Evolutionary conservation across 2,797 vertebrate species (phyloP).

Genomic region (Carapus acus): DNA sequence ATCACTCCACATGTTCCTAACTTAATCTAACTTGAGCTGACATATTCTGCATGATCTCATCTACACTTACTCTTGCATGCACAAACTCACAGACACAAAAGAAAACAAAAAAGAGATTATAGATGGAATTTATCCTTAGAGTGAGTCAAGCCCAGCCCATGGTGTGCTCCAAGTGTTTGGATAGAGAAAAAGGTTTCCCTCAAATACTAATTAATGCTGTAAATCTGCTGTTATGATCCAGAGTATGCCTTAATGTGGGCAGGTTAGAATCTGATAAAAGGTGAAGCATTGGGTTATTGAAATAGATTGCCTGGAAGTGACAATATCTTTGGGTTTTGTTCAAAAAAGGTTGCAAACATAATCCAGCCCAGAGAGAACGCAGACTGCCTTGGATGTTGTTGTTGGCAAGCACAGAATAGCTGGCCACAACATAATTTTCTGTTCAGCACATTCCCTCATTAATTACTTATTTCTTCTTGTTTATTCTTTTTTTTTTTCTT

Average conservation of each 20-base stretch:
- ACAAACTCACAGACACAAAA: slow-evolving; percentile 1
- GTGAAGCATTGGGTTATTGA: slow-evolving; percentile 29
- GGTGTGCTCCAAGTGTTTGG: slow-evolving; percentile 10
- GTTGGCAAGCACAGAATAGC: slow-evolving; percentile 51
- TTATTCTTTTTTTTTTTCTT: slow-evolving; percentile 11
- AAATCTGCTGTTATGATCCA: slow-evolving; percentile 43
- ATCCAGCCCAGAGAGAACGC: slow-evolving; percentile 52
- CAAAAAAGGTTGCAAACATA: slow-evolving; percentile 57
- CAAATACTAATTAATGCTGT: slow-evolving; percentile 30
- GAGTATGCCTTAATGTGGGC: slow-evolving; percentile 6
- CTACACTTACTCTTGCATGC: slow-evolving; percentile 29
- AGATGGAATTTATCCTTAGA: slow-evolving; percentile 48
- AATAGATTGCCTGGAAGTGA: slow-evolving; percentile 41
- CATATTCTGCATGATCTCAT: slow-evolving; percentile 60
- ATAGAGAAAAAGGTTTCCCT: slow-evolving; percentile 39
- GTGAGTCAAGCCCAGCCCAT: slow-evolving; percentile 49
- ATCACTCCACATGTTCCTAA: slow-evolving; percentile 56
- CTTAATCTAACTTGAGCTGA: slow-evolving; percentile 51
- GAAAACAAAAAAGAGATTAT: slow-evolving; percentile 59
- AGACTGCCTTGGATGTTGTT: slow-evolving; percentile 64
- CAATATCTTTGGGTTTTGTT: slow-evolving; percentile 46
- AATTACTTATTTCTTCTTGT: slow-evolving; percentile 8
- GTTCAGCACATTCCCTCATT: slow-evolving; percentile 36
- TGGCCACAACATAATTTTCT: slow-evolving; percentile 68
- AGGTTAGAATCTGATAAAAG: slow-evolving; percentile 30